Percentiles rank a stretch among this genome's conserved stretches.
Conservation (phyloP, 2,797 vertebrate species). For the Cyprinodon diabolis region DNA sequence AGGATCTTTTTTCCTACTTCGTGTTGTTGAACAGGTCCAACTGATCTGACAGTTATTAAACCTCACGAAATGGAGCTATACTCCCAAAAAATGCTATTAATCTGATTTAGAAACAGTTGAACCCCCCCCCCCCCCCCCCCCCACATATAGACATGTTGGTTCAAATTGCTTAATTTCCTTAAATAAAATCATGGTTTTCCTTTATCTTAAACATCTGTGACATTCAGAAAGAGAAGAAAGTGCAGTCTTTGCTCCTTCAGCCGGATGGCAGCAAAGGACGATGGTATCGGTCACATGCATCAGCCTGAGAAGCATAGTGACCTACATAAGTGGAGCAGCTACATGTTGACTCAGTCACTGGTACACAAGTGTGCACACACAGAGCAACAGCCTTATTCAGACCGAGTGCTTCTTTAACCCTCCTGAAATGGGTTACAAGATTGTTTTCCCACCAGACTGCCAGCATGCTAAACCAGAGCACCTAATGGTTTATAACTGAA, state of each 20-base stretch:
- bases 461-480: neutral
- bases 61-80: neutral
- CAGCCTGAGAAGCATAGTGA: constrained; percentile 57
- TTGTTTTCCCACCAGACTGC: neutral
- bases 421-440: neutral
- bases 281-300: constrained; percentile 27
- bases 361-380: neutral
- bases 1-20: too few species aligned
- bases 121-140: too few species aligned
- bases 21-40: too few species aligned
- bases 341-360: constrained; percentile 46
- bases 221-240: neutral
- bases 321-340: constrained; percentile 58
- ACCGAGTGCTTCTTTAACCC: neutral
- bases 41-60: too few species aligned
- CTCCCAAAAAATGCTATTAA: neutral
- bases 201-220: neutral
- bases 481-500: neutral
- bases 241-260: neutral
- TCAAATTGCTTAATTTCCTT: too few species aligned
- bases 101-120: too few species aligned
- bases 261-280: constrained; percentile 32
- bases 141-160: too few species aligned
- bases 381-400: constrained; percentile 1
- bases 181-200: too few species aligned